Percentiles rank a stretch among this genome's conserved stretches.
Conservation (phyloP, 2,888 invertebrate species). For the Graphium colonna region DNA sequence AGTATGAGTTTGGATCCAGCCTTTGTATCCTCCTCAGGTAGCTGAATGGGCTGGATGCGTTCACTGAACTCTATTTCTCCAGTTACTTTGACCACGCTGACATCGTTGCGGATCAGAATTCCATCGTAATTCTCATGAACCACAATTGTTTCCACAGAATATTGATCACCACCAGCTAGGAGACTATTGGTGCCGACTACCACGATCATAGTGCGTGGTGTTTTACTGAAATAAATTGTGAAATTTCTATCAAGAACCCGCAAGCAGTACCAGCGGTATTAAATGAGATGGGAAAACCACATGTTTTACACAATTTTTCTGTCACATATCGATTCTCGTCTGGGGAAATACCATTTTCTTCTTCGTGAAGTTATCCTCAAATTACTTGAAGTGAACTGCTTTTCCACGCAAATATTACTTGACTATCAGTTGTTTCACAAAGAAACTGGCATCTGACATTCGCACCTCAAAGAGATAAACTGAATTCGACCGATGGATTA, state of each 20-base stretch:
- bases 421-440: too few species aligned
- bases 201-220: conserved; percentile 37
- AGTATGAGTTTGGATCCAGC: conserved; percentile 51
- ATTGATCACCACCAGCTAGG: conserved; percentile 54
- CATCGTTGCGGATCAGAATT: conserved; percentile 55
- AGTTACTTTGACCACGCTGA: conserved; percentile 60
- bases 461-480: too few species aligned
- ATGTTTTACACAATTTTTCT: too few species aligned
- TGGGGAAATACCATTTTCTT: not conserved
- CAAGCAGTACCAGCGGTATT: not conserved
- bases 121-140: conserved; percentile 63
- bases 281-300: not conserved
- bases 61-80: conserved; percentile 49
- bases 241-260: not conserved
- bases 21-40: conserved; percentile 50
- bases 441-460: too few species aligned
- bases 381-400: too few species aligned
- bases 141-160: conserved; percentile 53
- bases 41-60: conserved; percentile 51
- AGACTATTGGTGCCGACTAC: conserved; percentile 73
- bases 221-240: conserved; percentile 28
- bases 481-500: too few species aligned
- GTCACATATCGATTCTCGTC: too few species aligned
- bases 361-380: not conserved
- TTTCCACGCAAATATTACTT: too few species aligned